Percentiles rank a stretch among this genome's conserved stretches.
These are phyloP conservation scores for Heliocidaris erythrogramma DNA, from an alignment of 35 echinoderm and acorn worm genomes.

Conservation along the genomic window DNA sequence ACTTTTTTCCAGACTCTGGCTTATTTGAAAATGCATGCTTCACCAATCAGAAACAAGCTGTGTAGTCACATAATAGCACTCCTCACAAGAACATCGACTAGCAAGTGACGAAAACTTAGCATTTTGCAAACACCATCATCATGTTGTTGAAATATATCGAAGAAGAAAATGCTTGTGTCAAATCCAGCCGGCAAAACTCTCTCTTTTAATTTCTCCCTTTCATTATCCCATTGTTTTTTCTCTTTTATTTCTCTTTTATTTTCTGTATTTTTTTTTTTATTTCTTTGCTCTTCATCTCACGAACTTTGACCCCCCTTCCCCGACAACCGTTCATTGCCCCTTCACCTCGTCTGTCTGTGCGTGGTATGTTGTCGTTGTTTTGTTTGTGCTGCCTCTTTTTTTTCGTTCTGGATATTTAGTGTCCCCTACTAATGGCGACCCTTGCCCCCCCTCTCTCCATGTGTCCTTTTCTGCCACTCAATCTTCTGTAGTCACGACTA, in stretches of 20 bases:
- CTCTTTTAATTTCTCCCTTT: conserved; percentile 50
- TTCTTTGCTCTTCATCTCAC: background rate
- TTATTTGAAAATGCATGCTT: conserved; percentile 11
- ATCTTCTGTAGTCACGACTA: conserved; percentile 51
- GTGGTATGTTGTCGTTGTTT: conserved; percentile 29
- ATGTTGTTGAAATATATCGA: background rate
- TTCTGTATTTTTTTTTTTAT: background rate
- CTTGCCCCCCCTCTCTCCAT: conserved; percentile 45
- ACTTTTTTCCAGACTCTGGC: background rate
- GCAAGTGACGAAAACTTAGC: background rate
- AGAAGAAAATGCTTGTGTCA: conserved; percentile 30
- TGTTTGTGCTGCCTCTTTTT: conserved; percentile 15
- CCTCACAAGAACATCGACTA: background rate
- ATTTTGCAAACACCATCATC: background rate
- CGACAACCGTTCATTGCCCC: conserved; percentile 17
- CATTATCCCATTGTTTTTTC: background rate
- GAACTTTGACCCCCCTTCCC: conserved; percentile 11
- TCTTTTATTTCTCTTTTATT: conserved; percentile 34
- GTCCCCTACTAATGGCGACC: conserved; percentile 50
- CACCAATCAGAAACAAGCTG: background rate
- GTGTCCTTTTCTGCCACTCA: conserved; percentile 43
- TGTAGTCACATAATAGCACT: background rate
- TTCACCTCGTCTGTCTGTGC: conserved; percentile 24
- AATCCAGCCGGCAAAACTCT: conserved; percentile 39
- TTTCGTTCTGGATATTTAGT: conserved; percentile 41